These are phyloP conservation scores for Caenorhabditis sinica DNA, from an alignment of 2,888 invertebrate genomes.

Conservation along the genomic window DNA sequence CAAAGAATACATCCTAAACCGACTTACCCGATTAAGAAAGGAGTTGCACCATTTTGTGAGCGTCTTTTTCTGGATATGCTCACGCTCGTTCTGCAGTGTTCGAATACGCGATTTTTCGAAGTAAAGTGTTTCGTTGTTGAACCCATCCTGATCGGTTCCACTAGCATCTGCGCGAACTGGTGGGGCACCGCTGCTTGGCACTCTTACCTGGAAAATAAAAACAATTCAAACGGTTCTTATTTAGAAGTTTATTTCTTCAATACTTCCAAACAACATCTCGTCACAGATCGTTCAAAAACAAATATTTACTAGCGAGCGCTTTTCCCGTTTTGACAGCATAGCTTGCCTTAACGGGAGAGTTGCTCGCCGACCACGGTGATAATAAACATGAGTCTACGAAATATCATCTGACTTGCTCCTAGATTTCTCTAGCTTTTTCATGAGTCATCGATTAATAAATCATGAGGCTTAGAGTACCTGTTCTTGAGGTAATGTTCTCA, in stretches of 20 bases:
- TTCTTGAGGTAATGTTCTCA: slow-evolving; percentile 11
- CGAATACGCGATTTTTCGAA: slow-evolving; percentile 81
- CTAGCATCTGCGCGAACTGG: slow-evolving; percentile 65
- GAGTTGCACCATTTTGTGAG: slow-evolving; percentile 99
- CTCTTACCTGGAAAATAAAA: slow-evolving; percentile 67
- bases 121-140: slow-evolving; percentile 80
- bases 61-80: slow-evolving; percentile 99
- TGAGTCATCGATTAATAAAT: slow-evolving; percentile 33
- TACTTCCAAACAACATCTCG: slow-evolving; percentile 12
- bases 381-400: slow-evolving; percentile 38
- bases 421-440: background rate
- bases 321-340: slow-evolving; percentile 57
- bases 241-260: slow-evolving; percentile 20
- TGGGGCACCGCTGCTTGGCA: slow-evolving; percentile 67
- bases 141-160: slow-evolving; percentile 72
- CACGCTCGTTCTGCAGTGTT: slow-evolving; percentile 90
- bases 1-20: background rate
- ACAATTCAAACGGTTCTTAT: background rate
- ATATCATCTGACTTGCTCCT: slow-evolving; percentile 42
- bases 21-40: slow-evolving; percentile 92
- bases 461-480: background rate
- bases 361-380: slow-evolving; percentile 30
- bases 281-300: slow-evolving; percentile 27
- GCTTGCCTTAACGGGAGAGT: slow-evolving; percentile 48
- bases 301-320: slow-evolving; percentile 50